phyloP scores from a whole-genome alignment of 2,888 invertebrate genomes.

The Cantharis flavilabris region DNA sequence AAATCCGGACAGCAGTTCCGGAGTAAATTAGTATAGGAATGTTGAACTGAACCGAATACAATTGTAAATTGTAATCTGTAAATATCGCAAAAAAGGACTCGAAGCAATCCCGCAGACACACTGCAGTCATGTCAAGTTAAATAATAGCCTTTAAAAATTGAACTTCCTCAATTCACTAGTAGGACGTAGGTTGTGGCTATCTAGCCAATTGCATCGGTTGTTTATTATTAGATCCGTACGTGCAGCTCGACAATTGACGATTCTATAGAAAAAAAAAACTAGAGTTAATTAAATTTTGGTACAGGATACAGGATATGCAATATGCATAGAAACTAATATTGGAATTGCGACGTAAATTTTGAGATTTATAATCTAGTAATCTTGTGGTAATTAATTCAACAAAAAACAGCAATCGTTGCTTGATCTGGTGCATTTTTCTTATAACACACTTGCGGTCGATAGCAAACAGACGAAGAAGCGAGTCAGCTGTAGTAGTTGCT shows the following conservation, averaged over 20 bases:
- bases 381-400: not conserved
- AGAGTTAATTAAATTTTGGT: not conserved
- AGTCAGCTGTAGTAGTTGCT: conserved; percentile 36
- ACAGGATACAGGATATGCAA: not conserved
- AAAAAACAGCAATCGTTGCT: not conserved
- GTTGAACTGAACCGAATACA: too few relatives aligned
- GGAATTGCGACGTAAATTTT: not conserved
- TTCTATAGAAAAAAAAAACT: not conserved
- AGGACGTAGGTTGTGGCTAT: not conserved
- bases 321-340: not conserved
- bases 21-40: too few relatives aligned
- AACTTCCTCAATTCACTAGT: not conserved
- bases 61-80: too few relatives aligned
- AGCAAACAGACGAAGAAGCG: conserved; percentile 52
- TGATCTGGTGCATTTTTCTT: conserved; percentile 27
- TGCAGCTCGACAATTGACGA: not conserved
- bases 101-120: too few relatives aligned
- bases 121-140: too few relatives aligned
- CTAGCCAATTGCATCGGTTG: not conserved
- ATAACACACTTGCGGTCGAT: conserved; percentile 53
- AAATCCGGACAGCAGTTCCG: too few relatives aligned
- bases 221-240: not conserved
- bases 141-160: not conserved
- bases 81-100: too few relatives aligned
- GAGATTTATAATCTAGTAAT: too few relatives aligned